These are phyloP conservation scores for Coremacera marginata DNA, from an alignment of 2,888 invertebrate genomes.

Conservation along the genomic window DNA sequence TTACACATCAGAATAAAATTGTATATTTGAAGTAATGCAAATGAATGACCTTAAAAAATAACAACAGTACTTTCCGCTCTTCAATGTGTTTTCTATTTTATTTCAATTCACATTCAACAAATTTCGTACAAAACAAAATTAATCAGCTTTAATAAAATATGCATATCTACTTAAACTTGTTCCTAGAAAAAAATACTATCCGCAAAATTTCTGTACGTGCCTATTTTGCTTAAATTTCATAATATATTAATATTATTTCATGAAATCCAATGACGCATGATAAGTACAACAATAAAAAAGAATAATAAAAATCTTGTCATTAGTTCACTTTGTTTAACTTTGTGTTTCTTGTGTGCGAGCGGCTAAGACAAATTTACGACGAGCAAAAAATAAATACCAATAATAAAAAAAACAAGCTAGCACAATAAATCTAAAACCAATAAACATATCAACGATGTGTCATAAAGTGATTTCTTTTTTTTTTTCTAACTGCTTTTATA, in stretches of 20 bases:
- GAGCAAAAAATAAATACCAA: neutral
- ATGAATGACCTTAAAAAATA: no score
- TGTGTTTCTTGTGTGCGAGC: no score
- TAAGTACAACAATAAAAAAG: neutral
- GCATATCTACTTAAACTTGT: no score
- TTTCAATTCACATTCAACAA: no score
- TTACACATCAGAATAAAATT: no score
- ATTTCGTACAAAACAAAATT: no score
- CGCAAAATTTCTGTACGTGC: neutral
- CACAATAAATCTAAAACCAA: neutral
- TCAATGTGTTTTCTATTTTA: no score
- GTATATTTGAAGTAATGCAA: no score
- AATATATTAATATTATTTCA: neutral
- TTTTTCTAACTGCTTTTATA: slow-evolving; percentile 1
- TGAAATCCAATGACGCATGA: neutral
- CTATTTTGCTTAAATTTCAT: neutral
- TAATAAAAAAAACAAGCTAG: neutral
- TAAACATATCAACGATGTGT: slow-evolving; percentile 16
- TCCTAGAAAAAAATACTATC: no score
- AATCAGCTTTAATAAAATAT: no score
- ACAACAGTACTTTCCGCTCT: no score
- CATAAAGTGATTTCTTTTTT: slow-evolving; percentile 14
- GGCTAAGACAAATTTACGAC: neutral
- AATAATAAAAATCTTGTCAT: neutral
- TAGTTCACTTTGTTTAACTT: no score